phyloP scores from a whole-genome alignment of 2,888 invertebrate genomes.

The Tetragnatha montana region DNA sequence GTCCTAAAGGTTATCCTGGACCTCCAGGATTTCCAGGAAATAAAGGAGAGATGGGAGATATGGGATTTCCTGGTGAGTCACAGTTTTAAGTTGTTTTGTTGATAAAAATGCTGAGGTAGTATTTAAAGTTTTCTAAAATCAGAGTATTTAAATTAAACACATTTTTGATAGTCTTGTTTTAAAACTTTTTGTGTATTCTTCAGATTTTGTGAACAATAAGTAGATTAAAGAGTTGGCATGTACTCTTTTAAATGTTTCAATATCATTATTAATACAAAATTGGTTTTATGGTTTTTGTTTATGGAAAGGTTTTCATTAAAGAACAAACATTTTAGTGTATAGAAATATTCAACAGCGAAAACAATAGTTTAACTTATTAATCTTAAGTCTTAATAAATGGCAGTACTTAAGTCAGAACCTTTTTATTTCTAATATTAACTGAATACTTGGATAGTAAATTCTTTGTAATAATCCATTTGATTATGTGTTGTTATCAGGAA shows the following conservation, averaged over 20 bases:
- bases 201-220: too few species aligned
- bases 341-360: not conserved
- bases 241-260: too few species aligned
- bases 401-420: not conserved
- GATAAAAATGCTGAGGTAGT: not conserved
- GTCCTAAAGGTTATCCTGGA: slow-evolving; percentile 75
- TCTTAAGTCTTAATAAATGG: too few species aligned
- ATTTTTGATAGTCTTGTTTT: not conserved
- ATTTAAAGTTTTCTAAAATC: not conserved
- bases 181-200: too few species aligned
- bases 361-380: not conserved
- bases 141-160: not conserved
- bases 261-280: too few species aligned
- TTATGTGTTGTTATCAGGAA: slow-evolving; percentile 37
- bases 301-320: not conserved
- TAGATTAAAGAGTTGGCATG: too few species aligned
- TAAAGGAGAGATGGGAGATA: slow-evolving; percentile 81
- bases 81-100: not conserved
- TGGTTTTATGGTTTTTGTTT: not conserved
- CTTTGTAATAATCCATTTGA: not conserved
- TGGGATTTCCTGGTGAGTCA: slow-evolving; percentile 77
- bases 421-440: not conserved
- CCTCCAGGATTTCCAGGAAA: slow-evolving; percentile 80
- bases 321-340: too few species aligned
- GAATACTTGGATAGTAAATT: not conserved